phyloP scores from a whole-genome alignment of 2,797 vertebrate species.

The Knipowitschia caucasica region DNA sequence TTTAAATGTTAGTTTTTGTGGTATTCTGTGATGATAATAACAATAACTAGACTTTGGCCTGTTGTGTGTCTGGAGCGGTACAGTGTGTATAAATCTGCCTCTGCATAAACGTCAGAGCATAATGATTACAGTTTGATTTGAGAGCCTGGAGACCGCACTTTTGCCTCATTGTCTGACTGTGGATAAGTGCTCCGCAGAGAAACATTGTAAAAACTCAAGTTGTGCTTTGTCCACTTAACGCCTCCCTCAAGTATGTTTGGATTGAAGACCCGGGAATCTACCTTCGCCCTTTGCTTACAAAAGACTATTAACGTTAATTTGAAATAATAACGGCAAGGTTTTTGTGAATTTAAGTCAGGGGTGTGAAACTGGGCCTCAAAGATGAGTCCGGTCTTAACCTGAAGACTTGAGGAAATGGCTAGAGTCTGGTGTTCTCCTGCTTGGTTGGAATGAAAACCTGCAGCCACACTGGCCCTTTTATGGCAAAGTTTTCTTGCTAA shows the following conservation, averaged over 20 bases:
- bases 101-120: not conserved
- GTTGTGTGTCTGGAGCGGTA: not conserved
- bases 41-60: not conserved
- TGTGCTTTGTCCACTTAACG: conserved; percentile 2
- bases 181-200: not conserved
- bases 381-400: no score
- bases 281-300: not conserved
- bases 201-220: conserved; percentile 3
- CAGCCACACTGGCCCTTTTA: no score
- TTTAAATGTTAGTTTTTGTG: no score
- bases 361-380: no score
- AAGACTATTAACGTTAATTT: no score
- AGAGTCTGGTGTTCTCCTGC: no score
- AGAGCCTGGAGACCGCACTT: conserved; percentile 2
- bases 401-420: no score
- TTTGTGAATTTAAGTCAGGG: no score
- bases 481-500: no score
- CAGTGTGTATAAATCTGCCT: not conserved
- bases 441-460: no score
- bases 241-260: not conserved
- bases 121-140: conserved; percentile 10
- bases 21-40: no score
- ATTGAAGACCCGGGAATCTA: conserved; percentile 4
- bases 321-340: no score
- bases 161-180: not conserved